Conservation (phyloP, 2,888 invertebrate species). For the Drosophila paranaensis region DNA sequence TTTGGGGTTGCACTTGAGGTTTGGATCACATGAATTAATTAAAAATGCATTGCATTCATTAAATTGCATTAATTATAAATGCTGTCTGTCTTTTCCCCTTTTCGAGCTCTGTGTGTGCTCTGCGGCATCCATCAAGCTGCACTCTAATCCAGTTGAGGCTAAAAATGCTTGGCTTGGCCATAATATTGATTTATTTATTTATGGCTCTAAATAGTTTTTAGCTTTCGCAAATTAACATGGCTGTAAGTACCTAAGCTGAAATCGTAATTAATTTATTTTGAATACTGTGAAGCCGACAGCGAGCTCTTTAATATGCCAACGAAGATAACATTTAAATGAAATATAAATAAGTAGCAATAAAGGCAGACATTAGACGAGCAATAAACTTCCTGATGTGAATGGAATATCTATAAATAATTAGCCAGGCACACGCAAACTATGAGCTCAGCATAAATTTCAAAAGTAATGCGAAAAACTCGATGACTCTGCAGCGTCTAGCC, state of each 20-base stretch:
- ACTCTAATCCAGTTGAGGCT: neutral
- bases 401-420: too few species aligned
- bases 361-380: neutral
- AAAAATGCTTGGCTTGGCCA: neutral
- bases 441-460: neutral
- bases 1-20: neutral
- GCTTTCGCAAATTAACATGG: neutral
- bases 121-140: constrained; percentile 3
- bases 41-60: constrained; percentile 39
- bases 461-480: neutral
- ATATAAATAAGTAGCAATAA: neutral
- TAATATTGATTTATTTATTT: neutral
- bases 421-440: neutral
- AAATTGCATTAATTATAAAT: constrained; percentile 38
- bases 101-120: neutral
- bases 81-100: constrained; percentile 1
- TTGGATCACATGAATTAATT: constrained; percentile 20
- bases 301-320: too few species aligned
- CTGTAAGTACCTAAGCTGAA: neutral
- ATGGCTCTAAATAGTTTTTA: neutral
- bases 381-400: neutral
- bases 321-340: neutral
- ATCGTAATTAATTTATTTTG: neutral
- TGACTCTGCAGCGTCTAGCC: neutral
- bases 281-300: neutral